phyloP scores from a whole-genome alignment of 2,113 vertebrate species.

The Bothrops jararaca region DNA sequence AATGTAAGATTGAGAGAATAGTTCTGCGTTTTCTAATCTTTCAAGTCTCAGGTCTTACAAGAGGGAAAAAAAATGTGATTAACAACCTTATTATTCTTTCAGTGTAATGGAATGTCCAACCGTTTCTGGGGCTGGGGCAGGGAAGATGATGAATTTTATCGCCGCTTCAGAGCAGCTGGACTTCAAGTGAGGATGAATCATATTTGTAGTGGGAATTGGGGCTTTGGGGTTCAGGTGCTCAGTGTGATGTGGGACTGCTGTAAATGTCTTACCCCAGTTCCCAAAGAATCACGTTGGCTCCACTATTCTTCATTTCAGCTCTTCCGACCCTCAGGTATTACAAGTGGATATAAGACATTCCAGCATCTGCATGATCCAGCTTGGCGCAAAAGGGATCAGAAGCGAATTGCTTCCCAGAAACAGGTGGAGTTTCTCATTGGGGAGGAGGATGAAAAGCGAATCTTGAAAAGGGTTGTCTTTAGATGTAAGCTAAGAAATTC shows the following conservation, averaged over 20 bases:
- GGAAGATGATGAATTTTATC: constrained; percentile 96
- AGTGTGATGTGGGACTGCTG: rapidly evolving
- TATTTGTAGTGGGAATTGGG: neutral
- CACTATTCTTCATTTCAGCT: constrained; percentile 71
- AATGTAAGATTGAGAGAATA: neutral
- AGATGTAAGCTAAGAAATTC: neutral
- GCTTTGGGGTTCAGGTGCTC: neutral
- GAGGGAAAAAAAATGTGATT: neutral
- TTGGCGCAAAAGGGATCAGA: constrained; percentile 97
- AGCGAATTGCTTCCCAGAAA: constrained; percentile 88
- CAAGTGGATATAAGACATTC: constrained; percentile 91
- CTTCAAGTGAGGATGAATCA: constrained; percentile 78
- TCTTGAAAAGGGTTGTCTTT: neutral
- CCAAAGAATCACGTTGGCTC: neutral
- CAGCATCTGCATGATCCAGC: constrained; percentile 90
- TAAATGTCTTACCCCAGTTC: neutral
- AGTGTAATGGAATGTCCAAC: constrained; percentile 99
- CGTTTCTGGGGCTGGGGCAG: constrained; percentile 98
- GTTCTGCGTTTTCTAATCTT: neutral
- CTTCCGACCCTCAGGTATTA: constrained; percentile 88
- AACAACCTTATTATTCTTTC: constrained; percentile 36
- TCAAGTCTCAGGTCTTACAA: neutral
- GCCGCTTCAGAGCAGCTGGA: constrained; percentile 86
- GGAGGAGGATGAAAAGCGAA: rapidly evolving
- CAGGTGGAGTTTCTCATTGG: constrained; percentile 74